Evolutionary conservation across 1,140 invertebrate species (phyloP).

Genomic region (Cylas formicarius): DNA sequence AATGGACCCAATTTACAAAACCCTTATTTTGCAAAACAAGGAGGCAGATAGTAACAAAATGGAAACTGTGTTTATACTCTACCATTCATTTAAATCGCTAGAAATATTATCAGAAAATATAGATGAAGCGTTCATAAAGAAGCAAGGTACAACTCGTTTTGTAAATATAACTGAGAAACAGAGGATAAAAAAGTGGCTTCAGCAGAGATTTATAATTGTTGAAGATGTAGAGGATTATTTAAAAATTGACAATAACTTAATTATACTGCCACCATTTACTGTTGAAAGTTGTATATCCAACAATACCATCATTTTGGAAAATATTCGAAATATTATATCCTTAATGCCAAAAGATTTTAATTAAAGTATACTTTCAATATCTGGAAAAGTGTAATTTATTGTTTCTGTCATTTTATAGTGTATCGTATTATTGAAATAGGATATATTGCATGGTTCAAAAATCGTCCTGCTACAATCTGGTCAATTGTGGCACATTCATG

Average conservation of each 20-base stretch:
- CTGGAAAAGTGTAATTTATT: conserved; percentile 5
- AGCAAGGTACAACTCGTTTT: neutral
- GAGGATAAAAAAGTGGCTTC: conserved; percentile 34
- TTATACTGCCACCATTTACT: conserved; percentile 36
- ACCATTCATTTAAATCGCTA: conserved; percentile 29
- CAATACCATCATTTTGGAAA: conserved; percentile 36
- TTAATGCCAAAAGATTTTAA: conserved; percentile 33
- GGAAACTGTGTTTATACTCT: conserved; percentile 22
- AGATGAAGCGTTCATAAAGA: conserved; percentile 14
- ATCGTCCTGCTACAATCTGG: too few relatives aligned
- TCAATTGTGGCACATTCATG: too few relatives aligned
- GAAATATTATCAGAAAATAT: conserved; percentile 21
- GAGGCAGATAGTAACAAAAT: conserved; percentile 12
- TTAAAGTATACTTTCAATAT: conserved; percentile 15
- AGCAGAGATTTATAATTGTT: conserved; percentile 33
- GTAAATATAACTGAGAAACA: conserved; percentile 6
- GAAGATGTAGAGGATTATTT: conserved; percentile 30
- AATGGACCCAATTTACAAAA: conserved; percentile 37
- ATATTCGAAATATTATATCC: conserved; percentile 32
- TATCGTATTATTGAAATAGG: conserved; percentile 5
- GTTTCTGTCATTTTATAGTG: too few relatives aligned
- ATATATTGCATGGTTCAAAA: neutral
- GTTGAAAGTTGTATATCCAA: conserved; percentile 32
- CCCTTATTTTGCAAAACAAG: conserved; percentile 25
- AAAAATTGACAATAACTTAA: conserved; percentile 34